These are phyloP conservation scores for Diplazon laetatorius DNA, from an alignment of 2,888 invertebrate species.

Conservation along the genomic window DNA sequence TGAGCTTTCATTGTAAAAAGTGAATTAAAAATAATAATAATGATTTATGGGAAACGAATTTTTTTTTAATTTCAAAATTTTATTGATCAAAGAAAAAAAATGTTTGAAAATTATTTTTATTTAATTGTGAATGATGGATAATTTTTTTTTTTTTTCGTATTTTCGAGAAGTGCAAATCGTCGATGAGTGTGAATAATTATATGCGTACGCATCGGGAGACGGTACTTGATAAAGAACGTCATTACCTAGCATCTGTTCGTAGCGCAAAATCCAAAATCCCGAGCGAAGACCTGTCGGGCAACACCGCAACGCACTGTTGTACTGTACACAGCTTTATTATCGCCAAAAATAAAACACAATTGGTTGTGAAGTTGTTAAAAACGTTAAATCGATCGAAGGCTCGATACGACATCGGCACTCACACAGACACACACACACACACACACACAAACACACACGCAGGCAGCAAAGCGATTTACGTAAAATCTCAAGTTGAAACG, in stretches of 20 bases:
- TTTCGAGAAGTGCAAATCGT: constrained; percentile 19
- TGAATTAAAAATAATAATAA: too few relatives aligned
- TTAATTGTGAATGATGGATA: background rate
- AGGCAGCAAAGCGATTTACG: constrained; percentile 35
- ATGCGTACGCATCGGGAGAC: constrained; percentile 6
- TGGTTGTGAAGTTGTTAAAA: constrained; percentile 20
- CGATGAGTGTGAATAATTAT: background rate
- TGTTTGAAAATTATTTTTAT: too few relatives aligned
- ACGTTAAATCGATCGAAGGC: constrained; percentile 28
- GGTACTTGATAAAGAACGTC: constrained; percentile 42
- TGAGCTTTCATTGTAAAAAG: background rate
- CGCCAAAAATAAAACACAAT: constrained; percentile 24
- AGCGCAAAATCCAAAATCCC: constrained; percentile 78
- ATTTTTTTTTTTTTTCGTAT: constrained; percentile 3
- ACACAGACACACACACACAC: constrained; percentile 5
- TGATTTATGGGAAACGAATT: too few relatives aligned
- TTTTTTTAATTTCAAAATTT: too few relatives aligned
- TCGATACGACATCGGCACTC: constrained; percentile 3
- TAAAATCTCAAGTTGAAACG: constrained; percentile 28
- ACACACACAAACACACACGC: constrained; percentile 9
- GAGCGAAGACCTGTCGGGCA: constrained; percentile 79
- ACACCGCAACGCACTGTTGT: constrained; percentile 72
- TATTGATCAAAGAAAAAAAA: background rate
- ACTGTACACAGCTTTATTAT: constrained; percentile 45
- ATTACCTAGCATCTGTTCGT: constrained; percentile 78